Conservation (phyloP, 2,113 vertebrate species). For the Symphodus melops region DNA sequence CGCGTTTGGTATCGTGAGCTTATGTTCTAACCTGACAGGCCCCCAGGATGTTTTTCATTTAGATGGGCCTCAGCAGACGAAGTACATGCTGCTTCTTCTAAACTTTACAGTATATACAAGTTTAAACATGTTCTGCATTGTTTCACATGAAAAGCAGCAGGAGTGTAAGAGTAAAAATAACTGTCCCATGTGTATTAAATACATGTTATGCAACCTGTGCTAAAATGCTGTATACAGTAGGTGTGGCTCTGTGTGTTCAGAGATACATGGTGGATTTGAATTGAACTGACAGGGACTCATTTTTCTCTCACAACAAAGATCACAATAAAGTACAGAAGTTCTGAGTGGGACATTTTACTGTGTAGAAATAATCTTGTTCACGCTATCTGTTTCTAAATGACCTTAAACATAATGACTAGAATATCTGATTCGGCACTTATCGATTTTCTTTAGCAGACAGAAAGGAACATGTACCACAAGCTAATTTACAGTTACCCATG, state of each 20-base stretch:
- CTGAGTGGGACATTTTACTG: too few relatives aligned
- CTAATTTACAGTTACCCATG: too few relatives aligned
- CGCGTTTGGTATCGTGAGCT: background rate
- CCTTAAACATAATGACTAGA: too few relatives aligned
- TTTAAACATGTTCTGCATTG: conserved; percentile 25
- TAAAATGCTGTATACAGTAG: background rate
- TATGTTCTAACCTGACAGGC: background rate
- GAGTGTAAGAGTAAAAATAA: background rate
- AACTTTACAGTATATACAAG: background rate
- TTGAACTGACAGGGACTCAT: too few relatives aligned
- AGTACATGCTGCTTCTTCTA: background rate
- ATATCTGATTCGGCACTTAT: too few relatives aligned
- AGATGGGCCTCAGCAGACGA: background rate
- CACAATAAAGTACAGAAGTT: too few relatives aligned
- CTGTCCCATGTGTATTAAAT: background rate
- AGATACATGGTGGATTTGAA: background rate
- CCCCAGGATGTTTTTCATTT: background rate
- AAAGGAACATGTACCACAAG: too few relatives aligned
- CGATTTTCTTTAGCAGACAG: too few relatives aligned
- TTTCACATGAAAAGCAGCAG: background rate
- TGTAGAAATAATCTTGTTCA: too few relatives aligned
- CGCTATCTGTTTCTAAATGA: too few relatives aligned
- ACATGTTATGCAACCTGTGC: conserved; percentile 7
- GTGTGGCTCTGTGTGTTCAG: background rate
- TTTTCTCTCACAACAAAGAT: too few relatives aligned